Evolutionary conservation across 2,113 vertebrate species (phyloP).

Genomic region (Syrrhaptes paradoxus): DNA sequence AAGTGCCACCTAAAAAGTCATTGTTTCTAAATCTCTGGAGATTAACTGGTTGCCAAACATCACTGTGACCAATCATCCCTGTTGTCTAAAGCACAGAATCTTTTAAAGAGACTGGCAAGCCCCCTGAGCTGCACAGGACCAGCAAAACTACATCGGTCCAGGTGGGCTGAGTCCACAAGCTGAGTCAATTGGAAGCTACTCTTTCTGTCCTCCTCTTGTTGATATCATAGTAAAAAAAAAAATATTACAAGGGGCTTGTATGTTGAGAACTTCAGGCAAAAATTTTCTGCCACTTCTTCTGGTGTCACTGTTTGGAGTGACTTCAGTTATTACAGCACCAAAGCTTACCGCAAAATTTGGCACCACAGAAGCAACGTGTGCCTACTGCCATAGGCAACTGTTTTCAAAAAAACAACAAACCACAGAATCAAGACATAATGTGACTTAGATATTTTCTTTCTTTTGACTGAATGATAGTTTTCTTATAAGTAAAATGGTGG

Average conservation of each 20-base stretch:
- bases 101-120: not conserved
- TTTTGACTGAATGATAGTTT: not conserved
- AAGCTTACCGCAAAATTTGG: not conserved
- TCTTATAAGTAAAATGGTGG: not conserved
- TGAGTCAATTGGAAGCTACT: not conserved
- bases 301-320: not conserved
- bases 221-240: not conserved
- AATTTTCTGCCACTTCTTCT: not conserved
- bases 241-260: not conserved
- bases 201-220: not conserved
- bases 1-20: not conserved
- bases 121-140: not conserved
- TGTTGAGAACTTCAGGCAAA: not conserved
- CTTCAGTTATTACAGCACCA: not conserved
- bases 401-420: not conserved
- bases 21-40: not conserved
- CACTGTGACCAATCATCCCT: not conserved
- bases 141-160: not conserved
- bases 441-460: not conserved
- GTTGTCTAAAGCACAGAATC: not conserved
- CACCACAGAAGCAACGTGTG: fast-evolving
- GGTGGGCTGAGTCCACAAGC: not conserved
- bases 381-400: not conserved
- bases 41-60: not conserved
- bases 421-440: not conserved